phyloP scores from a whole-genome alignment of 2,888 invertebrate species.

The Pseudococcus longispinus region DNA sequence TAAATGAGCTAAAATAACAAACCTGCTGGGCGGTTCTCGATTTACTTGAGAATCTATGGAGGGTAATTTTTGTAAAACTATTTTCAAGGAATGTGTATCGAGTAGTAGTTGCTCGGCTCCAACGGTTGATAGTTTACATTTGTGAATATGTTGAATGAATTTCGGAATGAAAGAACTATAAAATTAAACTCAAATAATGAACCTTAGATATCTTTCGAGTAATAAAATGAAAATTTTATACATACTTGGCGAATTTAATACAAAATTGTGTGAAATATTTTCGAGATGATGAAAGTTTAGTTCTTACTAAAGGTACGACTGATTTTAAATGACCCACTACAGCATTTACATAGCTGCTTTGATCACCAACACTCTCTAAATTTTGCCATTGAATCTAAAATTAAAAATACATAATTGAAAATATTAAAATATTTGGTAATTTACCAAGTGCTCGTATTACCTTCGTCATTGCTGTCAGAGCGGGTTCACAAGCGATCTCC shows the following conservation, averaged over 20 bases:
- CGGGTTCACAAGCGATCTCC: conserved; percentile 92
- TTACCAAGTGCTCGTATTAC: conserved; percentile 64
- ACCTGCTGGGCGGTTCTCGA: conserved; percentile 88
- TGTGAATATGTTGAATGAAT: conserved; percentile 87
- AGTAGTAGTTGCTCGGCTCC: conserved; percentile 94
- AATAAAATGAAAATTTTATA: conserved; percentile 54
- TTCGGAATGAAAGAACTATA: conserved; percentile 89
- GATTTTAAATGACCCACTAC: conserved; percentile 86
- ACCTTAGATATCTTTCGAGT: conserved; percentile 15
- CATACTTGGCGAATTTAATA: conserved; percentile 86
- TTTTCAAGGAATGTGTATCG: conserved; percentile 93
- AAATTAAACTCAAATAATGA: neutral
- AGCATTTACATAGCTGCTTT: conserved; percentile 91
- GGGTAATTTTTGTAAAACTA: conserved; percentile 91
- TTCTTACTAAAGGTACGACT: conserved; percentile 86
- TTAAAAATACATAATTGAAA: conserved; percentile 42
- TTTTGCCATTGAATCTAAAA: conserved; percentile 86
- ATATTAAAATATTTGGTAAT: neutral
- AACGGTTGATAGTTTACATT: conserved; percentile 85
- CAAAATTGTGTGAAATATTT: conserved; percentile 99
- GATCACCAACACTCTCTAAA: conserved; percentile 94
- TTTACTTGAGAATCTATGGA: conserved; percentile 88
- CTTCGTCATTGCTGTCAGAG: conserved; percentile 90
- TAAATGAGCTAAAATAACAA: conserved; percentile 60
- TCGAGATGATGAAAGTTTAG: conserved; percentile 86